Conservation (phyloP, 2,797 vertebrate species). For the Salarias fasciatus region DNA sequence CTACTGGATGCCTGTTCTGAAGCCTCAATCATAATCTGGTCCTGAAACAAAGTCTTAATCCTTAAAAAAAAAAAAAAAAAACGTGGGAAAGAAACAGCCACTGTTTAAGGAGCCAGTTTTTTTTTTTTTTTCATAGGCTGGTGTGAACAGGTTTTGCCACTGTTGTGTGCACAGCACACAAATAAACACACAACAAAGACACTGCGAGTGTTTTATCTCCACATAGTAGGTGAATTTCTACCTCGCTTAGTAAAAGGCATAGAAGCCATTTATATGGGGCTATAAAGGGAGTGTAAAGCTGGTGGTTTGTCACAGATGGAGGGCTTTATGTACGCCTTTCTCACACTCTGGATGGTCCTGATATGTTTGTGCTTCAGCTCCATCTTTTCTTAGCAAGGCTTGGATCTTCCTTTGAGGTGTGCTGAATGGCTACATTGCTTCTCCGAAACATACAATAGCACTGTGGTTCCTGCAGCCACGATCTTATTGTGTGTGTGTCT, state of each 20-base stretch:
- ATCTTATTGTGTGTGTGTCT: conserved; percentile 71
- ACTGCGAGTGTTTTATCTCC: conserved; percentile 29
- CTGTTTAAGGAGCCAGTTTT: too few relatives aligned
- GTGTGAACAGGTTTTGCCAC: background rate
- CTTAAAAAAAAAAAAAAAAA: background rate
- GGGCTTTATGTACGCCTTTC: conserved; percentile 47
- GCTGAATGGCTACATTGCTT: conserved; percentile 38
- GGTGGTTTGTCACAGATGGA: conserved; percentile 57
- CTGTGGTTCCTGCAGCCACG: conserved; percentile 56
- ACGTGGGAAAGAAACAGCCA: too few relatives aligned
- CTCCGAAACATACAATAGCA: conserved; percentile 49
- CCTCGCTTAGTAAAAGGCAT: conserved; percentile 28
- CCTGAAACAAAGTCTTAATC: background rate
- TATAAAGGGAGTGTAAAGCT: conserved; percentile 72
- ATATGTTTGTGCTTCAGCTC: conserved; percentile 72
- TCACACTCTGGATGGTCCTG: conserved; percentile 67
- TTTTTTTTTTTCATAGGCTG: background rate
- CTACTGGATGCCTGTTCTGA: background rate
- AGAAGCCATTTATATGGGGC: conserved; percentile 49
- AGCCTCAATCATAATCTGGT: background rate
- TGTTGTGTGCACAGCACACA: conserved; percentile 4
- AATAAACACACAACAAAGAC: background rate
- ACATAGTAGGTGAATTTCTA: conserved; percentile 24
- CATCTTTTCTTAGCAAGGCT: conserved; percentile 61
- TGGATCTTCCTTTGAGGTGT: conserved; percentile 50